phyloP scores from a whole-genome alignment of 2,888 invertebrate genomes.

The Coronaproctus castanopsis region DNA sequence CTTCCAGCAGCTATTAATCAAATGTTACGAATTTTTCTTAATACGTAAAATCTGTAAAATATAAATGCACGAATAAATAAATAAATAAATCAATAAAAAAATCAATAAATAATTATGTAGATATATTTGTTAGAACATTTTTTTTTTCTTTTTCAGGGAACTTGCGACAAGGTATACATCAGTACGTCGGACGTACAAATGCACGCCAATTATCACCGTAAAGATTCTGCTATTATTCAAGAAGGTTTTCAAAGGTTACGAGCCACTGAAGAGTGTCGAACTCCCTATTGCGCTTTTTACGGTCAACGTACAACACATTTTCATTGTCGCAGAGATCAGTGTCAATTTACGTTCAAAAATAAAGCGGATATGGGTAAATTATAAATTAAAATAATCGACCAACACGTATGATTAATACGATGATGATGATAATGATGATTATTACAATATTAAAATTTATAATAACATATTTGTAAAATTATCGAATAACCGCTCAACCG shows the following conservation, averaged over 20 bases:
- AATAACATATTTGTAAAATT: too few relatives aligned
- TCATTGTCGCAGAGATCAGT: constrained; percentile 77
- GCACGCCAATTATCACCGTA: constrained; percentile 97
- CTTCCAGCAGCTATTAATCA: too few relatives aligned
- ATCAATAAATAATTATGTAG: too few relatives aligned
- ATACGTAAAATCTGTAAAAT: too few relatives aligned
- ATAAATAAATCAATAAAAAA: too few relatives aligned
- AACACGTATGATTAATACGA: too few relatives aligned
- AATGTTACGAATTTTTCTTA: too few relatives aligned
- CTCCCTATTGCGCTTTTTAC: constrained; percentile 74
- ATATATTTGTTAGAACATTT: too few relatives aligned
- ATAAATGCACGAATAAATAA: too few relatives aligned
- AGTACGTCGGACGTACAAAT: constrained; percentile 97
- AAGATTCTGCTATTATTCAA: constrained; percentile 91
- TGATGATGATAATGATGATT: too few relatives aligned
- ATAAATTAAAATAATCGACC: not conserved
- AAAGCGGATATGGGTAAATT: constrained; percentile 95
- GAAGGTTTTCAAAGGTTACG: constrained; percentile 93
- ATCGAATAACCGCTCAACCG: too few relatives aligned
- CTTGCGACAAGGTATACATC: constrained; percentile 53
- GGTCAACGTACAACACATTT: constrained; percentile 94
- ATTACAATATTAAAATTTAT: too few relatives aligned
- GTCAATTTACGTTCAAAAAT: constrained; percentile 92
- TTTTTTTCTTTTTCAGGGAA: constrained; percentile 30
- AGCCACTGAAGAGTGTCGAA: constrained; percentile 87